These are phyloP conservation scores for Dipodomys ordii DNA, from an alignment of 2,113 vertebrate species.

Conservation along the genomic window DNA sequence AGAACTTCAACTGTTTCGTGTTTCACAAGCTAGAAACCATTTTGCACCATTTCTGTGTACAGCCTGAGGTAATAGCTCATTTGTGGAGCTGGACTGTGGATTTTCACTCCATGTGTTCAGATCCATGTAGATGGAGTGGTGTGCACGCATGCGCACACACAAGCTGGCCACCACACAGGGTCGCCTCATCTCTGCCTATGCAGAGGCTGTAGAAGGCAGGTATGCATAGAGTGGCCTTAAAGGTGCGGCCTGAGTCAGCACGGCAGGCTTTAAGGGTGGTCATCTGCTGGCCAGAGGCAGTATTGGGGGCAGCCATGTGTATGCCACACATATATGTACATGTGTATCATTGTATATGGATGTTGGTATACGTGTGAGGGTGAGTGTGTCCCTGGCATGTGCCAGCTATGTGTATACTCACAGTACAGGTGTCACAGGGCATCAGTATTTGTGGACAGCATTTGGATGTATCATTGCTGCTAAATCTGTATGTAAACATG, in stretches of 20 bases:
- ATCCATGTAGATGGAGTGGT: background rate
- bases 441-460: background rate
- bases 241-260: fast-evolving
- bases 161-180: background rate
- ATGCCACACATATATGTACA: background rate
- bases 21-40: background rate
- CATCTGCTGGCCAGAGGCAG: background rate
- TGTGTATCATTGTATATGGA: background rate
- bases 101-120: background rate
- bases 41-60: background rate
- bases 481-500: background rate
- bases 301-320: background rate
- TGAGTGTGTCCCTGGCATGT: background rate
- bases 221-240: background rate
- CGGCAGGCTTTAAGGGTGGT: fast-evolving
- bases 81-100: background rate
- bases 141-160: background rate
- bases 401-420: background rate
- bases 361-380: background rate
- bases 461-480: background rate
- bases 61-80: background rate
- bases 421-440: background rate
- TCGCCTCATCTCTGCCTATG: background rate
- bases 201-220: background rate
- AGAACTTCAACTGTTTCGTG: background rate